Conservation (phyloP, 2,888 invertebrate species). For the Drosophila longiperda region DNA sequence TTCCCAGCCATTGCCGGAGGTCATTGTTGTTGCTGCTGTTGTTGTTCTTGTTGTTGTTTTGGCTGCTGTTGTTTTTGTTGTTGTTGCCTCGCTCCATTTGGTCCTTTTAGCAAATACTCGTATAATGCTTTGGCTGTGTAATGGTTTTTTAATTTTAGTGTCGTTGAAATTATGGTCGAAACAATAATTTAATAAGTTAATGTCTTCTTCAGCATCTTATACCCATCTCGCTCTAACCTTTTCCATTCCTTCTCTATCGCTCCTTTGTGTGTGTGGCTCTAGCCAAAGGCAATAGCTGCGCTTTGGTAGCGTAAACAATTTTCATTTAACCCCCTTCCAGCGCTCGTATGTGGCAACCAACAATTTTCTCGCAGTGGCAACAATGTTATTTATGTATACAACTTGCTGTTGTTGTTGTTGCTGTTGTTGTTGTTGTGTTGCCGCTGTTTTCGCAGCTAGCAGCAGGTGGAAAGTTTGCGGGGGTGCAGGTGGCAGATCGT, state of each 20-base stretch:
- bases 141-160: slow-evolving; percentile 83
- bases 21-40: slow-evolving; percentile 16
- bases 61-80: slow-evolving; percentile 1
- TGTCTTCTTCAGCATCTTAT: slow-evolving; percentile 62
- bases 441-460: slow-evolving; percentile 3
- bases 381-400: slow-evolving; percentile 73
- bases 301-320: slow-evolving; percentile 70
- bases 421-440: slow-evolving; percentile 44
- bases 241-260: background rate
- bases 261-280: background rate
- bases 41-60: background rate
- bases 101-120: slow-evolving; percentile 59
- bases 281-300: slow-evolving; percentile 46
- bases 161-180: slow-evolving; percentile 71
- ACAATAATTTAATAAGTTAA: slow-evolving; percentile 78
- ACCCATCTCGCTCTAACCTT: background rate
- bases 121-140: slow-evolving; percentile 63
- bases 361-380: slow-evolving; percentile 54
- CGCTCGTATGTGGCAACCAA: slow-evolving; percentile 18
- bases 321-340: slow-evolving; percentile 54
- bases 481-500: slow-evolving; percentile 3
- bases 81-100: slow-evolving; percentile 63
- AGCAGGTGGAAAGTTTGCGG: slow-evolving; percentile 66
- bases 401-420: slow-evolving; percentile 28
- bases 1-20: slow-evolving; percentile 45